Base-by-base conservation (phyloP, 2,113 vertebrate genomes). In the Leucopsar rothschildi region DNA sequence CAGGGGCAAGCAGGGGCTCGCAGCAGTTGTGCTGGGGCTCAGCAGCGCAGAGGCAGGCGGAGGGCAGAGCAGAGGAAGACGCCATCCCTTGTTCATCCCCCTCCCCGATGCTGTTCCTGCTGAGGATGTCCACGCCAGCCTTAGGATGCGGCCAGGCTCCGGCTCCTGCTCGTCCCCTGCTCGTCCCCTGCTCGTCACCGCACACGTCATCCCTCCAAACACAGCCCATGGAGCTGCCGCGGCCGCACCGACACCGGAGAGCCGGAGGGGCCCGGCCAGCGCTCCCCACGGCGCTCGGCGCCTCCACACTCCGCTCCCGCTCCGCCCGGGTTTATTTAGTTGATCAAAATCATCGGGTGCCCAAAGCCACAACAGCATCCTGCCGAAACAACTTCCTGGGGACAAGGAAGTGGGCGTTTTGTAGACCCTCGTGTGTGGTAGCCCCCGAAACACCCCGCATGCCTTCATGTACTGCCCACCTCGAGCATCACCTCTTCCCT, bases 141-240 rank as follows among this genome's bases (percentile, higher is more conserved):
- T 40, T 10, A 4, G 90, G 81, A 91, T 29, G 6, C 1, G 10
- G 77, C 71, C 23, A 2, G 61, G 69, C 72, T 87, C 60, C 1
- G 8, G 40, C 78, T 91, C 40, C 90, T 5, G 23, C 15, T 28
- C 3, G 8, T 75, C 35, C 90, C 57, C 59, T 84, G 55, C 73
- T 91, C 23, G 8, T 75, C 35, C 90, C 57, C 59, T 84, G 55
- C 73, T 91, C 15, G 39, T 94, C 92, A 84, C 77, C 18, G 3
- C 63, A 49, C 90, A 89, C 87, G 45, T 95, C 94, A 94, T 57
- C 21, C 31, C 83, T 80, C 31, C 80, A 12, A 82, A 71, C 71
- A 6, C 79, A 42, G 65, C 77, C 72, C 92, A 5, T 5, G 44
- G 14, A 24, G 75, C 73, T 20, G 69, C 20, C 12, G 14, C 9